A percentile compares a stretch with the other conserved stretches of the same genome.
These are phyloP conservation scores for Lepus americanus DNA, from an alignment of 2,113 vertebrate genomes.

Conservation along the genomic window DNA sequence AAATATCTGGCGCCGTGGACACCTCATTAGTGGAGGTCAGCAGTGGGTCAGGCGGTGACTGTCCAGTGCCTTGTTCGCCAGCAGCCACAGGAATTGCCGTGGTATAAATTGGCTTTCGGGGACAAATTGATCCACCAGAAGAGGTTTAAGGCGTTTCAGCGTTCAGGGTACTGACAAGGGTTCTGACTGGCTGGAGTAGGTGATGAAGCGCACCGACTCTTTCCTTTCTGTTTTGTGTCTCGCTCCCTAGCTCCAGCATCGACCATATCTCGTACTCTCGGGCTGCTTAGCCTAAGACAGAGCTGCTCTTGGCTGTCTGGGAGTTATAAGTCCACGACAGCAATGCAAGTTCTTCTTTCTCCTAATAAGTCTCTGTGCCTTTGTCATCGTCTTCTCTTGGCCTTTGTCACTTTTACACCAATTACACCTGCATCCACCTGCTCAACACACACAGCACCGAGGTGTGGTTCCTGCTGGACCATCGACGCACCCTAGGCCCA, in stretches of 20 bases:
- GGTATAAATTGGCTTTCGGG: slow-evolving; percentile 74
- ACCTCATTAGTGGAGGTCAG: slow-evolving; percentile 66
- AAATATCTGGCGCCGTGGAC: slow-evolving; percentile 27
- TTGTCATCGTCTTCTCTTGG: background rate
- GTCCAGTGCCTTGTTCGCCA: background rate
- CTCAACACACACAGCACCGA: background rate
- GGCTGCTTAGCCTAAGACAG: background rate
- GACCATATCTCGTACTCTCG: background rate
- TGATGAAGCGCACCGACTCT: slow-evolving; percentile 33
- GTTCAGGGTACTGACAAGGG: slow-evolving; percentile 64
- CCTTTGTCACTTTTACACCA: background rate
- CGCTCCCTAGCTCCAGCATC: background rate
- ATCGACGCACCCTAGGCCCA: accelerated
- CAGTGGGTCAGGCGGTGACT: background rate
- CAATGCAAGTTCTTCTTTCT: background rate
- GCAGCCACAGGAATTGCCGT: slow-evolving; percentile 67
- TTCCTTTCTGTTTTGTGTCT: background rate
- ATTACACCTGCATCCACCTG: background rate
- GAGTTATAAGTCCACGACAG: background rate
- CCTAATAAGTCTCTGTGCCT: background rate
- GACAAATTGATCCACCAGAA: slow-evolving; percentile 80
- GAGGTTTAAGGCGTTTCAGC: slow-evolving; percentile 74
- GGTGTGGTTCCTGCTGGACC: background rate
- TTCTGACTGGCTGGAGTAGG: slow-evolving; percentile 52
- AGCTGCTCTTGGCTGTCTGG: background rate